Conservation (phyloP, 2,113 vertebrate species). For the Abramis brama region DNA sequence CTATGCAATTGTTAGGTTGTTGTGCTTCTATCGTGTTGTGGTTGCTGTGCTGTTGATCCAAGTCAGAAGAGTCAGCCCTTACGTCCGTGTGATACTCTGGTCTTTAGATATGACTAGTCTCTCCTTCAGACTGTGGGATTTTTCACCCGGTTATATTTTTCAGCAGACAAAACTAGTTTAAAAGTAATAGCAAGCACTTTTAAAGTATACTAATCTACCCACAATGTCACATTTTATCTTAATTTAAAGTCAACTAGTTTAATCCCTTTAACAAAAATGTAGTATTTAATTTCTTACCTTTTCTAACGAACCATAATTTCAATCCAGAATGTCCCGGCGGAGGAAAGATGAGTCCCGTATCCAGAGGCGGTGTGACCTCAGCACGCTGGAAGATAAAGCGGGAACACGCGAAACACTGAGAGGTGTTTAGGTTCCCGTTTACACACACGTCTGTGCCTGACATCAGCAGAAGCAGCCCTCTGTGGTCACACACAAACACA, state of each 20-base stretch:
- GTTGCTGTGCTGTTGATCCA: neutral
- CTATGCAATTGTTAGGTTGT: neutral
- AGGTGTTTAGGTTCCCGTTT: constrained; percentile 23
- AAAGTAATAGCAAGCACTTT: neutral
- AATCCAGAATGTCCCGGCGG: neutral
- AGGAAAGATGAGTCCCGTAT: neutral
- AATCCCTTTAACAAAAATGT: neutral
- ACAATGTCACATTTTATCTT: neutral
- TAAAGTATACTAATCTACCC: neutral
- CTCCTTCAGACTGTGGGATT: neutral
- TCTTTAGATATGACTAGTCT: neutral
- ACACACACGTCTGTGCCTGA: constrained; percentile 6
- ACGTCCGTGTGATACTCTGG: neutral
- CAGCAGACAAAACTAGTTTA: neutral
- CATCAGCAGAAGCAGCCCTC: constrained; percentile 7
- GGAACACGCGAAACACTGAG: neutral
- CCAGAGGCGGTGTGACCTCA: constrained; percentile 6
- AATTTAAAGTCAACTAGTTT: neutral
- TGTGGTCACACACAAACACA: constrained; percentile 11
- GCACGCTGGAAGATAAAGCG: neutral
- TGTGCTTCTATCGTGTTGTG: neutral
- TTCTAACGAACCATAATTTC: neutral
- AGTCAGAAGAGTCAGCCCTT: neutral
- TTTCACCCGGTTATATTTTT: neutral
- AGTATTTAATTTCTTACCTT: constrained; percentile 8